Percentiles rank a stretch among this genome's conserved stretches.
These are phyloP conservation scores for Drosophila greeni DNA, from an alignment of 2,888 invertebrate genomes.

Conservation along the genomic window DNA sequence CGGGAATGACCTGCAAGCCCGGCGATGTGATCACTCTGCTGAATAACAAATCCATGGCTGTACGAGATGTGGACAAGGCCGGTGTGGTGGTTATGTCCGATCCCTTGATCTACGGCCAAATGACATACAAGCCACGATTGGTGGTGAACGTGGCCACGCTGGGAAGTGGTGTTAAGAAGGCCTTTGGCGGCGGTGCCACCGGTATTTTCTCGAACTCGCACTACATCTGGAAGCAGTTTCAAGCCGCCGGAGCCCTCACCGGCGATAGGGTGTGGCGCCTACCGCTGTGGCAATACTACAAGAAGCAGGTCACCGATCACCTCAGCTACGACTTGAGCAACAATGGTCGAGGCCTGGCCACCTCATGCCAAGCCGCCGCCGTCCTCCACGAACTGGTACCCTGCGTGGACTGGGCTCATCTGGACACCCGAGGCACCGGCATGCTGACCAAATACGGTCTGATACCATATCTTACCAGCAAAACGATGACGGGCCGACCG, in stretches of 20 bases:
- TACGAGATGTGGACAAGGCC: conserved; percentile 83
- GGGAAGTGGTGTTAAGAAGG: conserved; percentile 79
- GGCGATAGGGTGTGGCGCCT: conserved; percentile 84
- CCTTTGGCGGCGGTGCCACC: conserved; percentile 81
- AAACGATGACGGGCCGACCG: conserved; percentile 83
- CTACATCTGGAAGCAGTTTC: conserved; percentile 80
- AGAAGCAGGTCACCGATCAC: conserved; percentile 73
- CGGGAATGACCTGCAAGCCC: conserved; percentile 81
- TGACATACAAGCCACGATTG: conserved; percentile 80
- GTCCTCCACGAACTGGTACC: conserved; percentile 84
- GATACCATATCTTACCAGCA: conserved; percentile 82
- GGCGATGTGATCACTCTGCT: conserved; percentile 79
- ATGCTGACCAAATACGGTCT: conserved; percentile 81
- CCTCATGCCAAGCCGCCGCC: conserved; percentile 85
- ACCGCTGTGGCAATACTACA: conserved; percentile 80
- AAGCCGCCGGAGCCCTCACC: conserved; percentile 80
- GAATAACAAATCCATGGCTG: conserved; percentile 80
- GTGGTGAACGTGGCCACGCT: conserved; percentile 82
- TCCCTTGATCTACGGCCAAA: conserved; percentile 87
- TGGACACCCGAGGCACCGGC: conserved; percentile 86
- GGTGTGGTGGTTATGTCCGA: conserved; percentile 89
- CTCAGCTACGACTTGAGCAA: conserved; percentile 82
- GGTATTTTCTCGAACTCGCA: conserved; percentile 81
- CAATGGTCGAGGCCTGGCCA: conserved; percentile 81
- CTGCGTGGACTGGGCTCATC: conserved; percentile 84